Conservation (phyloP, 2,113 vertebrate genomes). For the Silurus asotus region DNA sequence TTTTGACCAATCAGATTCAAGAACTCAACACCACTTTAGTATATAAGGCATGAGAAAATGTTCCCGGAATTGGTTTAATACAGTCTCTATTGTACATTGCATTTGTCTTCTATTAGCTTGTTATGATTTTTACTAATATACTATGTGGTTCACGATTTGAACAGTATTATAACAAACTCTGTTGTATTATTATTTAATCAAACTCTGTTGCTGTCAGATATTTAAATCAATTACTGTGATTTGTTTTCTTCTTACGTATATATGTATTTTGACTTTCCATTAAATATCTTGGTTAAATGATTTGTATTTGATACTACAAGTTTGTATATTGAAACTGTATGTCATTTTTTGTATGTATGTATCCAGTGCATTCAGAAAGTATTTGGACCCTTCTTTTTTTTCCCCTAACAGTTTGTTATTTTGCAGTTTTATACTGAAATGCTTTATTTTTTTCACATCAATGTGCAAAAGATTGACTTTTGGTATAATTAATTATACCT, state of each 20-base stretch:
- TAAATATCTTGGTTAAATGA: background rate
- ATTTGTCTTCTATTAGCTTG: background rate
- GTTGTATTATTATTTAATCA: background rate
- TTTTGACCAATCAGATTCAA: background rate
- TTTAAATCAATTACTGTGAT: background rate
- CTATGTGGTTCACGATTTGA: no score
- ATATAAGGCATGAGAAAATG: background rate
- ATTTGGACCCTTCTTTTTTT: no score
- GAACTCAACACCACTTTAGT: background rate
- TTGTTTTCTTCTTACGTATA: background rate
- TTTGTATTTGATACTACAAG: background rate
- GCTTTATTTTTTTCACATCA: no score
- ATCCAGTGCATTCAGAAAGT: no score
- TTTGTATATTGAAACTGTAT: no score
- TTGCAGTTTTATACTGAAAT: no score
- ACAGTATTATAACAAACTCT: background rate
- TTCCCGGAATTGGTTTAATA: background rate
- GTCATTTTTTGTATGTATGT: no score
- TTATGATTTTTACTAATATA: background rate
- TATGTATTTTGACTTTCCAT: conserved; percentile 4
- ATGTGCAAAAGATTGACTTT: no score
- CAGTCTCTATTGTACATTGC: background rate
- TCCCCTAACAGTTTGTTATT: no score
- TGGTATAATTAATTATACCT: no score
- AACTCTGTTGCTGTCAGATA: background rate